Percentiles rank a stretch among this genome's conserved stretches.
Conservation (phyloP, 2,113 vertebrate species). For the Castor canadensis region DNA sequence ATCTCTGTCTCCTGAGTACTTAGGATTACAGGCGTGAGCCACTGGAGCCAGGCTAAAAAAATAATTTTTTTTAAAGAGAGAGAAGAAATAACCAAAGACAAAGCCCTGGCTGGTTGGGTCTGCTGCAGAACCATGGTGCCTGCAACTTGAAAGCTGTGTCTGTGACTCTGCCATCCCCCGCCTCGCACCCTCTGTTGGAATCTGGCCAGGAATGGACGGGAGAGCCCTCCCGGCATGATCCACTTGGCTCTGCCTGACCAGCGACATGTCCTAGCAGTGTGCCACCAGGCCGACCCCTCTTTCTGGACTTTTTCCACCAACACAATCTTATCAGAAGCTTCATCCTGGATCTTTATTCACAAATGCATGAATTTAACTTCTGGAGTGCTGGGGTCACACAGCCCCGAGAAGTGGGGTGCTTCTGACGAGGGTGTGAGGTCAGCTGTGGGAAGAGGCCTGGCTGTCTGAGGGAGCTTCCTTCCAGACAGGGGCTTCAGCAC, state of each 20-base stretch:
- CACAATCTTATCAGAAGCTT: not conserved
- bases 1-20: no score
- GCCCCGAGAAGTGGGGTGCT: not conserved
- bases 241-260: accelerated
- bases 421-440: not conserved
- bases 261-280: accelerated
- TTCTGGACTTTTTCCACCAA: constrained; percentile 4
- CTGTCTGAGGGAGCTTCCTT: not conserved
- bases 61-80: not conserved
- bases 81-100: not conserved
- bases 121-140: accelerated
- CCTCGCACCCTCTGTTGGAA: accelerated
- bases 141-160: no score
- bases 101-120: not conserved
- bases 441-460: no score
- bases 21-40: no score
- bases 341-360: constrained; percentile 27
- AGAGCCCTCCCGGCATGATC: no score
- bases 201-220: not conserved
- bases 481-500: accelerated
- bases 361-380: constrained; percentile 45
- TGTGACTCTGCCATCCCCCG: no score
- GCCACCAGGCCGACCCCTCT: not conserved
- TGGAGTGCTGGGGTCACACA: not conserved
- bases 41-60: not conserved